phyloP scores from a whole-genome alignment of 2,888 invertebrate species.

The Lochmaea capreae region DNA sequence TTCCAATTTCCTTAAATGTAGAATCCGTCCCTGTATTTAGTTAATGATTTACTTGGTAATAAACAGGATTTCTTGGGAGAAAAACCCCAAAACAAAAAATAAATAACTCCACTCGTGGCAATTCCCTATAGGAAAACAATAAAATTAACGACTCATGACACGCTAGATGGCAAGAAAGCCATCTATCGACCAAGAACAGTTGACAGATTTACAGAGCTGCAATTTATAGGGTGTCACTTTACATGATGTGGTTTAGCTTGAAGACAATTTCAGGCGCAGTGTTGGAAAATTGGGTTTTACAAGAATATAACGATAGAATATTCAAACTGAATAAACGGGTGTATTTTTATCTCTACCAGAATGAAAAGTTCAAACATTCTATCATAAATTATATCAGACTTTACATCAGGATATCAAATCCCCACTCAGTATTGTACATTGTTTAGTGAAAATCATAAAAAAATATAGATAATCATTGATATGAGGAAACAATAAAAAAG shows the following conservation, averaged over 20 bases:
- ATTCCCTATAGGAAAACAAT: constrained; percentile 36
- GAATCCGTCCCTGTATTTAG: background rate
- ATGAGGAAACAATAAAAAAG: too few relatives aligned
- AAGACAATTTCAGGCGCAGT: constrained; percentile 6
- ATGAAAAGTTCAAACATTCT: background rate
- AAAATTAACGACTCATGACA: constrained; percentile 41
- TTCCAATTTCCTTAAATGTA: background rate
- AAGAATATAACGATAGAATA: background rate
- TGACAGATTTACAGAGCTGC: constrained; percentile 46
- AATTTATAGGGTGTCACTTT: constrained; percentile 42
- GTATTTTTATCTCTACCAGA: background rate
- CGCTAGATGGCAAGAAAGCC: constrained; percentile 47
- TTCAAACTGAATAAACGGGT: background rate
- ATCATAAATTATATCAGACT: too few relatives aligned
- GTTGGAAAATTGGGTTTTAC: constrained; percentile 3
- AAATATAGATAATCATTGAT: too few relatives aligned
- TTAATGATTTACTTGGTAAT: constrained; percentile 19
- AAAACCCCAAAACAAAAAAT: constrained; percentile 23
- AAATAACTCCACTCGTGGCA: constrained; percentile 24
- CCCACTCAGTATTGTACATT: too few relatives aligned
- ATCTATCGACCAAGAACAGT: constrained; percentile 40
- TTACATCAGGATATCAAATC: too few relatives aligned
- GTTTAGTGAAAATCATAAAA: too few relatives aligned
- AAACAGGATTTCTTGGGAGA: background rate
- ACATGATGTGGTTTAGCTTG: constrained; percentile 13